Conservation (phyloP, 2,113 vertebrate species). For the Sorex araneus region DNA sequence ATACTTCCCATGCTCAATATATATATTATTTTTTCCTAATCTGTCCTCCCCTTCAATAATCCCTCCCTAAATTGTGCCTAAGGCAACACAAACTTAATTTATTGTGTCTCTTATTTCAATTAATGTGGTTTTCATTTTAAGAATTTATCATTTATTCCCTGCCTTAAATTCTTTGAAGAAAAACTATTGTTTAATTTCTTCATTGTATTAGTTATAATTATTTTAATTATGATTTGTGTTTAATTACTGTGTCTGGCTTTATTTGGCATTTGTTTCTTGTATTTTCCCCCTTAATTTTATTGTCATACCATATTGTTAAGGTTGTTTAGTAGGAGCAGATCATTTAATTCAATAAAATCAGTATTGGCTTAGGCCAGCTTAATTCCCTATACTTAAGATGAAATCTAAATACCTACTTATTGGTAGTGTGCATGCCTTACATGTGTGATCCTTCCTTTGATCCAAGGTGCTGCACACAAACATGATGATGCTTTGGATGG, state of each 20-base stretch:
- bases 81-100: background rate
- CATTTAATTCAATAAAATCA: background rate
- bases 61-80: background rate
- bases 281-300: background rate
- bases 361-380: background rate
- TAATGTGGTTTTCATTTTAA: background rate
- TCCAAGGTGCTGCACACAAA: too few relatives aligned
- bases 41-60: background rate
- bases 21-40: background rate
- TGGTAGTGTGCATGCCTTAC: too few relatives aligned
- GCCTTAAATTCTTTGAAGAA: background rate
- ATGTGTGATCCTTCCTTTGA: too few relatives aligned
- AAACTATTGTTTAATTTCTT: background rate
- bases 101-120: constrained; percentile 11
- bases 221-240: background rate
- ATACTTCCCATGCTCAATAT: background rate
- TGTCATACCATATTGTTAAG: background rate
- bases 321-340: too few relatives aligned
- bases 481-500: background rate
- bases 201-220: constrained; percentile 21
- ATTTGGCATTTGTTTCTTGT: background rate
- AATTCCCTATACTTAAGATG: background rate
- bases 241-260: background rate
- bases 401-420: too few relatives aligned
- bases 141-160: background rate